Conservation (phyloP, 2,888 invertebrate genomes). For the Aporophyla lueneburgensis region DNA sequence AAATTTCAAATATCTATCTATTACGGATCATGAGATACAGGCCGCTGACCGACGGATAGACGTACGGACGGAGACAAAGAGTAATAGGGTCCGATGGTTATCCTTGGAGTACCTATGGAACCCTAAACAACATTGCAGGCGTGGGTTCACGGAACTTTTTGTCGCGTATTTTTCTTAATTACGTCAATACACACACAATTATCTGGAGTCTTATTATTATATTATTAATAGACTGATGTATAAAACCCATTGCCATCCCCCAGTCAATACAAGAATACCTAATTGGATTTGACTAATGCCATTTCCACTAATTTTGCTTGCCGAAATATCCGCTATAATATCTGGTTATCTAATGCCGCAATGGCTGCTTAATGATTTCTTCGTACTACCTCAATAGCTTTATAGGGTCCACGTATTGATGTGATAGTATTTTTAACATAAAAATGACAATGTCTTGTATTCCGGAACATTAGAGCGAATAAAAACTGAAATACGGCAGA, state of each 20-base stretch:
- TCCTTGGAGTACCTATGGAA: too few species aligned
- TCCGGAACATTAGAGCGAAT: neutral
- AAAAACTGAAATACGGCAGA: neutral
- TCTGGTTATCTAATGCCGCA: neutral
- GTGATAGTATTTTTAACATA: neutral
- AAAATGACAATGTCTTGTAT: neutral
- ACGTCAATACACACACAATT: too few species aligned
- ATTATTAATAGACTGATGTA: neutral
- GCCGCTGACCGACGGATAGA: too few species aligned
- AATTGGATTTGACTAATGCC: slow-evolving; percentile 2
- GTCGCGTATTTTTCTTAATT: neutral
- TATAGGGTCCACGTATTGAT: neutral
- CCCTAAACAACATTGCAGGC: too few species aligned
- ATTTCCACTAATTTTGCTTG: neutral
- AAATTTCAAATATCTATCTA: too few species aligned
- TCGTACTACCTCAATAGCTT: neutral
- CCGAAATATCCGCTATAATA: neutral
- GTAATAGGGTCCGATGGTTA: too few species aligned
- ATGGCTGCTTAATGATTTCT: neutral
- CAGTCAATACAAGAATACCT: neutral
- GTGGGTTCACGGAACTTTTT: neutral
- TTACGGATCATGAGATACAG: too few species aligned
- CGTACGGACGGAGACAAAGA: too few species aligned
- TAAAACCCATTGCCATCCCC: neutral
- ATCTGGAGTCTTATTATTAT: neutral